Conservation (phyloP, 2,113 vertebrate species). For the Cyprinodon tularosa region DNA sequence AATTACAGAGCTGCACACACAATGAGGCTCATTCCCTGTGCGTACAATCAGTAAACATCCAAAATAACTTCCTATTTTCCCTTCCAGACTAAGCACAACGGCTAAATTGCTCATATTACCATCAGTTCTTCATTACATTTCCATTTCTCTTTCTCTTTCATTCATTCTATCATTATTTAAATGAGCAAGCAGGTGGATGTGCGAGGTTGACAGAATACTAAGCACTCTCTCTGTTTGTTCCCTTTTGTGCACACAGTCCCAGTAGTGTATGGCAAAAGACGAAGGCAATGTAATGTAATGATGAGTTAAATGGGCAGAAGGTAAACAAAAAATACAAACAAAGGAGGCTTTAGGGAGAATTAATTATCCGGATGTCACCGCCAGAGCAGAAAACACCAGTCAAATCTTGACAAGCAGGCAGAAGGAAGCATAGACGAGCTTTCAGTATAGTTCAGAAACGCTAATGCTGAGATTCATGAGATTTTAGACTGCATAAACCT, state of each 20-base stretch:
- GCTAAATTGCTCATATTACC: slow-evolving; percentile 47
- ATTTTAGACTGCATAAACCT: background rate
- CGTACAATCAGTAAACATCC: slow-evolving; percentile 15
- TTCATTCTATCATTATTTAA: slow-evolving; percentile 49
- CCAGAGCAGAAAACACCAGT: slow-evolving; percentile 6
- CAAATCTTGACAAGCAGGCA: slow-evolving; percentile 4
- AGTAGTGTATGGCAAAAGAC: slow-evolving; percentile 54
- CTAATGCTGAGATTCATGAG: background rate
- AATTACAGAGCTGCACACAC: slow-evolving; percentile 15
- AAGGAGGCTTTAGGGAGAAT: slow-evolving; percentile 18
- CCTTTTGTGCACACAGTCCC: slow-evolving; percentile 45
- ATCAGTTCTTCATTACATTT: slow-evolving; percentile 24
- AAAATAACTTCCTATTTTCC: slow-evolving; percentile 18
- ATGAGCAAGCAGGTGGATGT: slow-evolving; percentile 41
- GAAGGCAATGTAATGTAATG: slow-evolving; percentile 24
- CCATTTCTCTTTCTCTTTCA: slow-evolving; percentile 8
- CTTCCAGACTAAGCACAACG: slow-evolving; percentile 20
- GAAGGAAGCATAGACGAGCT: background rate
- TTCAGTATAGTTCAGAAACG: background rate
- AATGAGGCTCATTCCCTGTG: background rate
- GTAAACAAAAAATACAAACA: slow-evolving; percentile 21
- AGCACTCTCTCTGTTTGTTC: slow-evolving; percentile 66
- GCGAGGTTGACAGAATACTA: slow-evolving; percentile 63
- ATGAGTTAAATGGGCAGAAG: slow-evolving; percentile 38
- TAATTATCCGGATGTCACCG: slow-evolving; percentile 11